Evolutionary conservation across 2,888 invertebrate genomes (phyloP).

Genomic region (Drosophila prostipennis): DNA sequence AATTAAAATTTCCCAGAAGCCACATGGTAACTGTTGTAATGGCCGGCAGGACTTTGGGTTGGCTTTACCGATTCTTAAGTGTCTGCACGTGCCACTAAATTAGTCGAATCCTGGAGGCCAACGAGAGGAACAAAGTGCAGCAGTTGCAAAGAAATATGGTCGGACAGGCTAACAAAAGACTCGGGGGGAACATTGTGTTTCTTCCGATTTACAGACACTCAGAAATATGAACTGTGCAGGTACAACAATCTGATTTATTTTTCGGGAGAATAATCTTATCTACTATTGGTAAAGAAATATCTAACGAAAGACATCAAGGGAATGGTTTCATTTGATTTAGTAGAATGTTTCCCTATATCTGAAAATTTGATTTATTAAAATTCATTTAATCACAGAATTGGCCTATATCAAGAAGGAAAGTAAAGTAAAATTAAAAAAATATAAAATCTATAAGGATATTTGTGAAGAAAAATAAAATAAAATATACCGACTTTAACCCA

Average conservation of each 20-base stretch:
- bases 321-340: too few species aligned
- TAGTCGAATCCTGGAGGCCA: slow-evolving; percentile 23
- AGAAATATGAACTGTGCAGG: background rate
- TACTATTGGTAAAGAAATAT: too few species aligned
- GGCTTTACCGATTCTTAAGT: slow-evolving; percentile 26
- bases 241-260: background rate
- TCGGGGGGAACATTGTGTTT: background rate
- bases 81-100: slow-evolving; percentile 49
- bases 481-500: too few species aligned
- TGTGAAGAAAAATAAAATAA: too few species aligned
- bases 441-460: too few species aligned
- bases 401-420: too few species aligned
- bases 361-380: too few species aligned
- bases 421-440: too few species aligned
- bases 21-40: slow-evolving; percentile 28
- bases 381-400: too few species aligned
- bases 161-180: background rate
- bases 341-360: too few species aligned
- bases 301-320: too few species aligned
- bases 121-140: slow-evolving; percentile 56
- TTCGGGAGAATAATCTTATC: too few species aligned
- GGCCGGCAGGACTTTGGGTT: slow-evolving; percentile 11
- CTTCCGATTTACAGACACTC: background rate
- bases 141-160: slow-evolving; percentile 26
- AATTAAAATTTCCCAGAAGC: slow-evolving; percentile 59